A percentile compares a stretch with the other conserved stretches of the same genome.
These are phyloP conservation scores for Chaetorhynchus papuensis DNA, from an alignment of 2,113 vertebrate genomes.

Conservation along the genomic window DNA sequence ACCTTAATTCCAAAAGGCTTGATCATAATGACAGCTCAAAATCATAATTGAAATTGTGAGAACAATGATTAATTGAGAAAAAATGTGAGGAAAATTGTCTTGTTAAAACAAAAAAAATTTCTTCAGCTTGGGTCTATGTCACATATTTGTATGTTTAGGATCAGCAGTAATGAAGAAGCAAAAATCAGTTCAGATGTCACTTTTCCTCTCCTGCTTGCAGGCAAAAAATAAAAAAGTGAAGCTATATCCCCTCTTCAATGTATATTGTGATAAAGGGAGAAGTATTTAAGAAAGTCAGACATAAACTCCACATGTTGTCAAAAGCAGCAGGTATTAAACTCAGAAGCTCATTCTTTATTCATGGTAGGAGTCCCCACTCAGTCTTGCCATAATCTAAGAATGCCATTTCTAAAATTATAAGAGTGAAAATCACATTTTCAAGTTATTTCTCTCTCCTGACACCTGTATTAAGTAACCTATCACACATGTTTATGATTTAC, in stretches of 20 bases:
- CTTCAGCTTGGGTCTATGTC: neutral
- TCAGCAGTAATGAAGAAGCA: neutral
- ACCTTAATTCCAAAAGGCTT: neutral
- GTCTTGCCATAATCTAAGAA: neutral
- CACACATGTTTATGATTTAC: neutral
- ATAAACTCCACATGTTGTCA: neutral
- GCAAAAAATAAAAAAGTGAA: neutral
- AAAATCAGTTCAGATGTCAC: neutral
- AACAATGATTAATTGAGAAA: neutral
- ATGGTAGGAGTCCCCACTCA: neutral
- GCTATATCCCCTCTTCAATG: neutral
- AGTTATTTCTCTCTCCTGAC: neutral
- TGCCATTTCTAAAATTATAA: neutral
- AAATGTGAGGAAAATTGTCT: neutral
- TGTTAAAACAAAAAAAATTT: neutral
- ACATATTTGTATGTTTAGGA: neutral
- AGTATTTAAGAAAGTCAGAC: neutral
- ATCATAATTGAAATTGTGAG: neutral
- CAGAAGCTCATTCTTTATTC: neutral
- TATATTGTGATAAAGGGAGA: neutral
- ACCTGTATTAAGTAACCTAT: neutral
- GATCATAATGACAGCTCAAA: neutral
- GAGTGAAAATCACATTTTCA: neutral
- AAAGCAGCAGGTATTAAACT: neutral
- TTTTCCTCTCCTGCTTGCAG: neutral